A percentile compares a stretch with the other conserved stretches of the same genome.
These are phyloP conservation scores for Nesometra sesokonis DNA, from an alignment of 35 echinoderm and acorn worm genomes.

Conservation along the genomic window DNA sequence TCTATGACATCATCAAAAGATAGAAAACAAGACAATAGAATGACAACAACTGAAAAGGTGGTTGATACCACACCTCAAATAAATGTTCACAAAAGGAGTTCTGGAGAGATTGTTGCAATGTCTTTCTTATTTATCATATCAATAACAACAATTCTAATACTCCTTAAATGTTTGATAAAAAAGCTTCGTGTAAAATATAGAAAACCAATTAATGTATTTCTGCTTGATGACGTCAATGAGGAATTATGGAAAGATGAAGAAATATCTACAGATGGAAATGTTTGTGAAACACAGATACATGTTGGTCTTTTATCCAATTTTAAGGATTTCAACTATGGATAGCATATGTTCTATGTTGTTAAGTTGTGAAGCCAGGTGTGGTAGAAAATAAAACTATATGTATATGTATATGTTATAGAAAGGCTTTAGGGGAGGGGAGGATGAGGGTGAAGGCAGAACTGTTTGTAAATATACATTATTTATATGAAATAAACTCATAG, in stretches of 20 bases:
- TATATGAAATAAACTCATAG: too few species aligned
- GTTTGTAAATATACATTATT: too few species aligned
- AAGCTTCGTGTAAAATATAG: neutral
- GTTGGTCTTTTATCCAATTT: neutral
- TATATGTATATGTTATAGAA: too few species aligned
- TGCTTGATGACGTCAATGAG: neutral
- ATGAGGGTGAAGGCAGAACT: too few species aligned
- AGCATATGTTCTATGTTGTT: neutral
- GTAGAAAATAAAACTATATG: too few species aligned
- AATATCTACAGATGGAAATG: neutral
- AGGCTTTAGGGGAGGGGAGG: too few species aligned
- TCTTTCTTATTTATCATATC: neutral
- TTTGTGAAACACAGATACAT: neutral
- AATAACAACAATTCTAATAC: neutral
- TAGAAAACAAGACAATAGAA: too few species aligned
- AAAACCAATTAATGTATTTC: neutral
- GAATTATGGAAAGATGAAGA: neutral
- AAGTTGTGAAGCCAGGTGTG: too few species aligned
- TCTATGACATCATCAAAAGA: neutral
- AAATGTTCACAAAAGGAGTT: neutral
- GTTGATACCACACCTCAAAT: neutral
- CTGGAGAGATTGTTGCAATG: neutral
- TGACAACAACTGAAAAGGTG: neutral
- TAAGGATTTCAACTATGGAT: neutral
- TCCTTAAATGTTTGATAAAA: neutral